phyloP scores from a whole-genome alignment of 2,888 invertebrate genomes.

The Dusona sp. region DNA sequence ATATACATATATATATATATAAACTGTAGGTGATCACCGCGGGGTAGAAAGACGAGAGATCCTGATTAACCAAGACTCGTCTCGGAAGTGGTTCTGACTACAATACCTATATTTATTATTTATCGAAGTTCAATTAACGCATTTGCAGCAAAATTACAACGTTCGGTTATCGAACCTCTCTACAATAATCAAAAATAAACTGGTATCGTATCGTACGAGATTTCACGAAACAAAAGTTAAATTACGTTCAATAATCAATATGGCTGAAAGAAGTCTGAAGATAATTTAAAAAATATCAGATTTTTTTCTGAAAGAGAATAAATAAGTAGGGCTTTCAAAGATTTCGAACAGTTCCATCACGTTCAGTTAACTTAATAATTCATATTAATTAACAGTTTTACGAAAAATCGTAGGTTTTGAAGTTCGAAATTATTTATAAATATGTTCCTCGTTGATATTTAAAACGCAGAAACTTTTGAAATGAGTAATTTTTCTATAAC shows the following conservation, averaged over 20 bases:
- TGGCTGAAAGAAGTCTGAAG: neutral
- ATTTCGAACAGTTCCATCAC: no score
- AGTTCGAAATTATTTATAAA: no score
- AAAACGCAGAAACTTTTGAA: no score
- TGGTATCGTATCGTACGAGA: neutral
- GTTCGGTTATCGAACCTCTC: neutral
- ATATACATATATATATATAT: slow-evolving; percentile 76
- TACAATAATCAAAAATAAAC: neutral
- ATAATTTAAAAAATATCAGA: neutral
- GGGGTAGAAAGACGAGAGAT: slow-evolving; percentile 72
- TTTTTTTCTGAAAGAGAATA: neutral
- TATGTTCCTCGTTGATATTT: no score
- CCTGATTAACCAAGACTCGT: slow-evolving; percentile 19
- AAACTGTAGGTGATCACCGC: slow-evolving; percentile 77
- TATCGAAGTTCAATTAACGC: neutral
- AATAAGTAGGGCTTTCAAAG: neutral
- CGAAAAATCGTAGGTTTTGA: no score
- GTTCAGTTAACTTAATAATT: no score
- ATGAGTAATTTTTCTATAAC: no score
- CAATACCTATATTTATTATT: neutral
- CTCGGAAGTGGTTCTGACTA: neutral
- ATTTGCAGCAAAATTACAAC: neutral
- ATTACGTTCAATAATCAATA: neutral
- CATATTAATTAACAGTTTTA: no score
- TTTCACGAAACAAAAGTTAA: neutral